phyloP scores from a whole-genome alignment of 2,113 vertebrate species.

The Tonatia bakeri region DNA sequence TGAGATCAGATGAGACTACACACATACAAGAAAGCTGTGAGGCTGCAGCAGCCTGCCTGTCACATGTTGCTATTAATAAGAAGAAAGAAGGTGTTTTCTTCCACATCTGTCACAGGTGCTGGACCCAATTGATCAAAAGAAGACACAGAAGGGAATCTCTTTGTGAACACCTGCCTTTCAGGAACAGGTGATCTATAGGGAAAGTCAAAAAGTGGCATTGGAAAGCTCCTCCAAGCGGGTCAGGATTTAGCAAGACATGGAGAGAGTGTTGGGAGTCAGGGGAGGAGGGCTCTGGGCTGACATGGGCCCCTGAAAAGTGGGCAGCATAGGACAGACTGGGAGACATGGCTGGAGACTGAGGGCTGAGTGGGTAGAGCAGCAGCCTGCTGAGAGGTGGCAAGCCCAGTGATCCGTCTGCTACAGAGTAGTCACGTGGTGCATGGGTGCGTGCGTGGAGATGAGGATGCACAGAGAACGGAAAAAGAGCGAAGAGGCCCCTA shows the following conservation, averaged over 20 bases:
- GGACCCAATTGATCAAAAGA: not conserved
- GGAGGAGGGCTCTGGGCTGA: not conserved
- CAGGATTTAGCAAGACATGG: not conserved
- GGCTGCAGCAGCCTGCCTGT: not conserved
- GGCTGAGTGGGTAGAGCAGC: not conserved
- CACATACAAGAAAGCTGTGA: not conserved
- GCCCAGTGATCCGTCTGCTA: rapidly evolving
- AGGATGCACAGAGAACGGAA: not conserved
- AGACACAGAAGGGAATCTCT: not conserved
- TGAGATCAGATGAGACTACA: not conserved
- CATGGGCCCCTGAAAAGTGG: not conserved
- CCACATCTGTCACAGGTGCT: not conserved
- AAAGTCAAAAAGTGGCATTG: not conserved
- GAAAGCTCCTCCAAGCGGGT: not conserved
- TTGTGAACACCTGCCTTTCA: not conserved
- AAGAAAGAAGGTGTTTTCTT: not conserved
- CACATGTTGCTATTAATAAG: not conserved
- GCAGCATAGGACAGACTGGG: not conserved
- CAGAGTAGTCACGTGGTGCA: not conserved
- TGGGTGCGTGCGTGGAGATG: not conserved
- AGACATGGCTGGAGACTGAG: not conserved
- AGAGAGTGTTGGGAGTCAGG: not conserved
- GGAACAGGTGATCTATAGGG: not conserved
- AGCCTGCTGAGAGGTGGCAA: not conserved
- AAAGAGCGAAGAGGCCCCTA: not conserved